Base-by-base conservation (phyloP, 2,888 invertebrate species). In the Acleris laterana region DNA sequence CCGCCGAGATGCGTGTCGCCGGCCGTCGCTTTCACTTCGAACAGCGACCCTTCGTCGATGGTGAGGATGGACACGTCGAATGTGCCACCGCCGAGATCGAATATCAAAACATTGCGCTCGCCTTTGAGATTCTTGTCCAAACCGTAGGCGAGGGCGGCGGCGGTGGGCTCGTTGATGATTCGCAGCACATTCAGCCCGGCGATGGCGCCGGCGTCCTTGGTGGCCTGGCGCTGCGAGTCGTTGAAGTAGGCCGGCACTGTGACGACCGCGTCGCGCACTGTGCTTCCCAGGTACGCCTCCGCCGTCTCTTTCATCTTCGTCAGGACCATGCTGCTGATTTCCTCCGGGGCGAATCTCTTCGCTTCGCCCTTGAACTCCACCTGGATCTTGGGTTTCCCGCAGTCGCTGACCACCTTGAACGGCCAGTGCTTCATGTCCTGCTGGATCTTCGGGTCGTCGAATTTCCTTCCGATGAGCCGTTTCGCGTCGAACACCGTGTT, bases 1-100 rank as follows among this genome's bases (percentile, higher is more conserved):
- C 96, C 96, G 51, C 96, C 96, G 68, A 96, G 91, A 80, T 96
- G 96, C 11, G 96, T 96, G 77, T 97, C 96, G 32, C 96, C 96
- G 61, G 96, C 95, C 1, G 96, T 97, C 0, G 96, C 90, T 82
- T 95, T 95, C 5, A 96, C 96, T 81, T 96, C 96, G 83, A 96
- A 96, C 68, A 93, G 77, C 6, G 93, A 93, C 44, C 96, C 93
- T 82, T 96, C 96, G 81, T 96, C 96, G 80, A 96, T 96, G 64
- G 95, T 95, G 49, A 96, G 87, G 70, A 96, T 94, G 66, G 96
- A 96, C 16, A 96, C 96, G 87, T 96, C 96, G 82, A 96, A 96
- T 48, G 96, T 96, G 75, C 89, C 90, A 44, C 90, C 90, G 17
- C 94, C 94, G 66, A 94, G 81, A 75, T 94, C 94, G 77, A 94